Evolutionary conservation across 2,888 invertebrate species (phyloP).

Genomic region (Cinara cedri): DNA sequence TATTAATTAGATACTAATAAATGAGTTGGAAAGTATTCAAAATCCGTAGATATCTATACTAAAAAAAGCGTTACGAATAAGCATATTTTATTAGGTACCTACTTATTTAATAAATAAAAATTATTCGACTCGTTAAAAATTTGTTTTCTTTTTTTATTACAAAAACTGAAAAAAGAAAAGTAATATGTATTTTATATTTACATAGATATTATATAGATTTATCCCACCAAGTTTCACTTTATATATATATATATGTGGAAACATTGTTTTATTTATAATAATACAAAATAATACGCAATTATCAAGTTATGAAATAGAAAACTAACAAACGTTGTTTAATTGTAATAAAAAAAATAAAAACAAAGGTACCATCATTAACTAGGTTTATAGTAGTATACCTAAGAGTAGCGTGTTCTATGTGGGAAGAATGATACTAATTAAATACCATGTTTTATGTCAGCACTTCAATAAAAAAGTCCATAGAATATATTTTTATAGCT

Average conservation of each 20-base stretch:
- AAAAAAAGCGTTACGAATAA: no score
- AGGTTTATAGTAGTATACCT: no score
- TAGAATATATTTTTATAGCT: no score
- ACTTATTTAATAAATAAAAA: conserved; percentile 5
- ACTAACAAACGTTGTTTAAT: background rate
- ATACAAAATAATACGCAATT: background rate
- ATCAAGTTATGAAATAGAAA: background rate
- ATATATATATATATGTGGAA: conserved; percentile 1
- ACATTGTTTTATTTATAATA: background rate
- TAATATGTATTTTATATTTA: background rate
- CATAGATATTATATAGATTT: background rate
- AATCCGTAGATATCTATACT: background rate
- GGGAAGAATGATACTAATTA: conserved; percentile 3
- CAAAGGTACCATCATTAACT: no score
- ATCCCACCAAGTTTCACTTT: conserved; percentile 32
- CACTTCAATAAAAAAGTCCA: background rate
- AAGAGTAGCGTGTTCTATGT: background rate
- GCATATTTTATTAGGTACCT: background rate
- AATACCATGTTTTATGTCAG: background rate
- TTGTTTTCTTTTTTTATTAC: conserved; percentile 5
- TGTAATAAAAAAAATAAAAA: no score
- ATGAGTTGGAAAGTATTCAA: conserved; percentile 23
- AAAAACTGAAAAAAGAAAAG: background rate
- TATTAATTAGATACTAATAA: no score
- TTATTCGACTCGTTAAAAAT: background rate